Evolutionary conservation across 2,888 invertebrate species (phyloP), one percentile per base, ranked within the genome.

Genomic region (Zaprionus bogoriensis): DNA sequence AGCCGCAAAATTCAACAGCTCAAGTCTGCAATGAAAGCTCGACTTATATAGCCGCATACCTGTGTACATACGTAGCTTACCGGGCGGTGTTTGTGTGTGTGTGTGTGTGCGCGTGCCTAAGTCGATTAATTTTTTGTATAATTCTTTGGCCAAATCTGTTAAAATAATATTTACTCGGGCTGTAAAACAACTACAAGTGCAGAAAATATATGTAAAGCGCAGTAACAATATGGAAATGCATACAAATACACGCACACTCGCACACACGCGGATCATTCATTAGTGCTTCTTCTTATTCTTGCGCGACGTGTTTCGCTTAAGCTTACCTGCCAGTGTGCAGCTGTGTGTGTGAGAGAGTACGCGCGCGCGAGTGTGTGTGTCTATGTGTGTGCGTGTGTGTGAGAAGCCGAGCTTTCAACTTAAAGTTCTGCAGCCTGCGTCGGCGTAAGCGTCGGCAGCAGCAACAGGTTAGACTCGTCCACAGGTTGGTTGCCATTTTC

Each of bases 401-500:
- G 47, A 38, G 39, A 48, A 74, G 57, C 50, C 54, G 58, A 80
- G 81, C 84, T 80, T 80, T 80, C 41, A 68, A 80, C 78, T 67
- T 76, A 78, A 76, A 84, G 80, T 80, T 84, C 80, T 80, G 66
- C 62, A 59, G 74, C 77, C 74, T 75, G 67, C 79, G 74, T 66
- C 65, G 77, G 74, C 78, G 77, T 68, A 52, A 63, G 50, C 74
- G 61, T 63, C 60, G 59, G 55, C 72, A 62, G 55, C 67, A 46
- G 52, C 74, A 77, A 78, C 77, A 78, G 83, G 77, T 76, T 76
- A 77, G 74, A 71, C 79, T 67, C 64, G 80, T 77, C 67, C 82
- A 84, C 80, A 80, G 84, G 80, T 80, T 83, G 61, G 79, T 83
- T 81, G 67, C 67, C 59, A 76, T 80, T 80, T 67, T 67, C 46